phyloP scores from a whole-genome alignment of 2,797 vertebrate species.

The Glossophaga mutica region DNA sequence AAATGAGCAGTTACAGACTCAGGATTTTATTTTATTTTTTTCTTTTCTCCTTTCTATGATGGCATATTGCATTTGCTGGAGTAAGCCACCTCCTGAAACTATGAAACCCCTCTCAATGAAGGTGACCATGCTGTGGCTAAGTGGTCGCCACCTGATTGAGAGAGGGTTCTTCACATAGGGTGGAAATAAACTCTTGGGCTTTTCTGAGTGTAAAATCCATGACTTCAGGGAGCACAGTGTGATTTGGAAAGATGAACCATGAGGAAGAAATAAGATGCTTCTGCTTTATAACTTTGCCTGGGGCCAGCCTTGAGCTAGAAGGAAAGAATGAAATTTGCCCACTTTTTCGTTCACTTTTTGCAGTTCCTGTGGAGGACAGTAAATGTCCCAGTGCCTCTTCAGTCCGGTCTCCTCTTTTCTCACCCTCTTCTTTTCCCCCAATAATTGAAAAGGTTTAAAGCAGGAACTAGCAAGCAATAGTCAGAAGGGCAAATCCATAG shows the following conservation, averaged over 20 bases:
- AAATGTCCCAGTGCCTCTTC: neutral
- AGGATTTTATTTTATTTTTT: neutral
- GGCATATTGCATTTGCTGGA: neutral
- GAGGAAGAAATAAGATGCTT: fast-evolving
- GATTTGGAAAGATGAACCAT: neutral
- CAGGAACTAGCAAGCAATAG: neutral
- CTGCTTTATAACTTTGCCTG: neutral
- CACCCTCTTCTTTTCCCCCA: neutral
- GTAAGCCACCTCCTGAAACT: neutral
- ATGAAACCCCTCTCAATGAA: neutral
- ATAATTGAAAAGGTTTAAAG: neutral
- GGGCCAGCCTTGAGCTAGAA: neutral
- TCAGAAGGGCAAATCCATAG: neutral
- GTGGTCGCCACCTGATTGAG: neutral
- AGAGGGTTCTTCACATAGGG: neutral
- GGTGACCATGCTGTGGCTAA: neutral
- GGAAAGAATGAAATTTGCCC: neutral
- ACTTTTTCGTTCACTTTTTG: neutral
- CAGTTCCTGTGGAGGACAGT: neutral
- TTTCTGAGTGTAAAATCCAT: neutral
- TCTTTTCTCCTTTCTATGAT: neutral
- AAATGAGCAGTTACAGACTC: neutral
- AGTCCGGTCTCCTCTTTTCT: neutral
- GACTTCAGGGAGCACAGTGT: neutral
- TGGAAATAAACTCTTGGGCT: neutral